Conservation (phyloP, 2,113 vertebrate species). For the Dipodomys merriami region DNA sequence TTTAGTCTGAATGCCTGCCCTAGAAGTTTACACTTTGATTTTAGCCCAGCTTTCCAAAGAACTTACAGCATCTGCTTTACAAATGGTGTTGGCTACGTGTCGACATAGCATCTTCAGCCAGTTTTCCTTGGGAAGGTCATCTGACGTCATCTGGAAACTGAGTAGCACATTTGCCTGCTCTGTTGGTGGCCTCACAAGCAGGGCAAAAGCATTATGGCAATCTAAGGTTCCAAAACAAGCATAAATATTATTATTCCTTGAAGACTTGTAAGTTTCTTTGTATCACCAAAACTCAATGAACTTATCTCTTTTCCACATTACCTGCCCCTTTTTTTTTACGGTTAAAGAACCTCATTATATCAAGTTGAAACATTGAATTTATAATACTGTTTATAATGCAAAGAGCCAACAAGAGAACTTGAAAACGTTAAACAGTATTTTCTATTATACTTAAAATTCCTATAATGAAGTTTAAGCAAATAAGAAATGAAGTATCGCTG, state of each 20-base stretch:
- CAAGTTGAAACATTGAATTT: not conserved
- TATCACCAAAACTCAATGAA: not conserved
- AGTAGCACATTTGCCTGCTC: constrained; percentile 96
- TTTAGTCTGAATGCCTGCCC: not conserved
- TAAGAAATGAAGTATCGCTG: too few species aligned
- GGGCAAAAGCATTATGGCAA: constrained; percentile 95
- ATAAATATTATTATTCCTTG: constrained; percentile 21
- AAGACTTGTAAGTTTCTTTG: not conserved
- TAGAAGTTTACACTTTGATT: constrained; percentile 1
- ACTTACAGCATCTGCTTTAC: constrained; percentile 96
- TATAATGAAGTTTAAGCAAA: not conserved
- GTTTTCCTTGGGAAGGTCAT: constrained; percentile 92
- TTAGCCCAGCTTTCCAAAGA: not conserved
- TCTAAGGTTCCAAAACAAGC: constrained; percentile 85
- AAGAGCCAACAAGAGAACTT: constrained; percentile 22
- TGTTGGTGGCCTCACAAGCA: constrained; percentile 96
- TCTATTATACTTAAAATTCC: constrained; percentile 47
- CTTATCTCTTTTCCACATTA: not conserved
- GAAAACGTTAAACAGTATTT: not conserved
- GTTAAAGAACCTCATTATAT: not conserved
- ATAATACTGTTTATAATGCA: not conserved
- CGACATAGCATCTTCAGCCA: constrained; percentile 96
- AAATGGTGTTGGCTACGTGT: constrained; percentile 98
- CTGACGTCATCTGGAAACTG: constrained; percentile 95
- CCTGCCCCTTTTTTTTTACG: not conserved